Evolutionary conservation across 2,797 vertebrate species (phyloP).

Genomic region (Clarias pachynema): DNA sequence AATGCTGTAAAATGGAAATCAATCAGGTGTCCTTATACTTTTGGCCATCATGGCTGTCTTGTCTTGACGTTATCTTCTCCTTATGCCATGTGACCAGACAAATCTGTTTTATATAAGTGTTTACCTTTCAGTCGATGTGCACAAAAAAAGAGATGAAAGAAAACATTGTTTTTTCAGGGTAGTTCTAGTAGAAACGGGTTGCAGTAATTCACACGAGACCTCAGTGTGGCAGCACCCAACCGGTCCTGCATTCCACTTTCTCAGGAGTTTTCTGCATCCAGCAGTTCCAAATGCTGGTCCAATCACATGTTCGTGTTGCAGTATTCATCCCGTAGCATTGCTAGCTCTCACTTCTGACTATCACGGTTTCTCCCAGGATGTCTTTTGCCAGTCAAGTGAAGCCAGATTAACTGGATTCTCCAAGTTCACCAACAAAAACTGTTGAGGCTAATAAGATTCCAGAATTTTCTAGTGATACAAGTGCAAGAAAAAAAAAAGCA

Average conservation of each 20-base stretch:
- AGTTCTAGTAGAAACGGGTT: conserved; percentile 26
- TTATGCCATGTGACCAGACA: conserved; percentile 3
- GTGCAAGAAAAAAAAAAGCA: background rate
- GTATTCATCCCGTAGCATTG: conserved; percentile 35
- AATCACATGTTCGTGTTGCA: conserved; percentile 47
- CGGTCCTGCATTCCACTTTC: conserved; percentile 37
- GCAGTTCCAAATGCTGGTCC: conserved; percentile 25
- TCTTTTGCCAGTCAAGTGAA: background rate
- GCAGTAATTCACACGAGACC: conserved; percentile 34
- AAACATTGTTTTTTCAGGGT: conserved; percentile 24
- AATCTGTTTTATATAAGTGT: background rate
- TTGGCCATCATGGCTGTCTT: background rate
- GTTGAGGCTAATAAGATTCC: background rate
- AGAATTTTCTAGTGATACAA: background rate
- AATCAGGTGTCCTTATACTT: background rate
- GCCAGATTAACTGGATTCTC: background rate
- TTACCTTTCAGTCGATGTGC: conserved; percentile 1
- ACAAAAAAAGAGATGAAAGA: background rate
- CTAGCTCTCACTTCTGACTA: background rate
- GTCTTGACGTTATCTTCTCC: background rate
- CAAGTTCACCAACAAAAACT: background rate
- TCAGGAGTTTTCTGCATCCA: conserved; percentile 24
- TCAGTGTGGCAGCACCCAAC: conserved; percentile 33
- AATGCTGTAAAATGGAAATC: too few relatives aligned
- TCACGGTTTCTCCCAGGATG: background rate